phyloP scores from a whole-genome alignment of 1,140 invertebrate species.

The Harlomillsia oculata region DNA sequence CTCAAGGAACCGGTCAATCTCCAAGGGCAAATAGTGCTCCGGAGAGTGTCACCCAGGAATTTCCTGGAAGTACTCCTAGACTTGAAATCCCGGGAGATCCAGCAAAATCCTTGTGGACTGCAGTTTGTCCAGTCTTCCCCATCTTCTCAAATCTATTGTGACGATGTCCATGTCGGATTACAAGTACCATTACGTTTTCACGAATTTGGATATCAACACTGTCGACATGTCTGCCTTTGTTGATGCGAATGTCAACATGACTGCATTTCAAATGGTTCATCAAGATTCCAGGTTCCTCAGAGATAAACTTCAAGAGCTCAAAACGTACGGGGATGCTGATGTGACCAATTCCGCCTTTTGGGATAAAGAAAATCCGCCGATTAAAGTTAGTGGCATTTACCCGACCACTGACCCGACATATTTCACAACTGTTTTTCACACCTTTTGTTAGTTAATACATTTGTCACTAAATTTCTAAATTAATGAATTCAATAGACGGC shows the following conservation, averaged over 20 bases:
- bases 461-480: constrained; percentile 38
- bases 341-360: constrained; percentile 6
- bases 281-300: constrained; percentile 18
- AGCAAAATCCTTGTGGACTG: constrained; percentile 31
- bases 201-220: constrained; percentile 45
- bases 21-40: constrained; percentile 22
- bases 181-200: constrained; percentile 59
- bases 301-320: constrained; percentile 21
- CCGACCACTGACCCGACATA: neutral
- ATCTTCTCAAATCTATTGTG: constrained; percentile 41
- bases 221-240: constrained; percentile 24
- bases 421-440: neutral
- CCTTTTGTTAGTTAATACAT: neutral
- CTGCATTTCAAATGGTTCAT: constrained; percentile 38
- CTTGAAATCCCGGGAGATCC: constrained; percentile 28
- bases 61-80: constrained; percentile 20
- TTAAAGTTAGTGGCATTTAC: constrained; percentile 12
- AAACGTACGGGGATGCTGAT: constrained; percentile 24
- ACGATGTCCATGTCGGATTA: constrained; percentile 59
- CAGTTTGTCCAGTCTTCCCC: constrained; percentile 18
- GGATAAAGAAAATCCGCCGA: constrained; percentile 24
- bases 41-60: constrained; percentile 14
- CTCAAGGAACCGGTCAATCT: constrained; percentile 20
- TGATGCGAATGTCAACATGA: constrained; percentile 29
- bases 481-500: constrained; percentile 46